Percentiles rank a stretch among this genome's conserved stretches.
These are phyloP conservation scores for Oryzaephilus surinamensis DNA, from an alignment of 1,140 invertebrate species.

Conservation along the genomic window DNA sequence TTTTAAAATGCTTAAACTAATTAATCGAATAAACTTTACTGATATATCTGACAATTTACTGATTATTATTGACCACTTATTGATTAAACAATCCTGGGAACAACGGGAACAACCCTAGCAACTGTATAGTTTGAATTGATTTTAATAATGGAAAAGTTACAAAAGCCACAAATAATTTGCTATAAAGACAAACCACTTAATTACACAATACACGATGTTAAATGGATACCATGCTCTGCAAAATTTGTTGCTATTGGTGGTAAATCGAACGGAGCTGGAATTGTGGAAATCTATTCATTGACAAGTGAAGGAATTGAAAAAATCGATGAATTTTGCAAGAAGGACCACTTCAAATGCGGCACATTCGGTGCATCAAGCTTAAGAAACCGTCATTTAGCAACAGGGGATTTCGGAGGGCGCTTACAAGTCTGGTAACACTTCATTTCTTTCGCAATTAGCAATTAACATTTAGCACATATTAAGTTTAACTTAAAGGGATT, in stretches of 20 bases:
- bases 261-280: conserved; percentile 69
- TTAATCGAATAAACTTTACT: too few species aligned
- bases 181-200: conserved; percentile 75
- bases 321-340: conserved; percentile 63
- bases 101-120: too few species aligned
- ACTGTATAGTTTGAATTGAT: too few species aligned
- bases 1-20: too few species aligned
- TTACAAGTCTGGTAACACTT: conserved; percentile 64
- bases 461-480: not conserved
- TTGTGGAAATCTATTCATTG: conserved; percentile 81
- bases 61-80: too few species aligned
- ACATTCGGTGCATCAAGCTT: conserved; percentile 82
- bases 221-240: conserved; percentile 88
- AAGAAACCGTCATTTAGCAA: conserved; percentile 70
- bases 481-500: conserved; percentile 52
- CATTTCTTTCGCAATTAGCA: not conserved
- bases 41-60: too few species aligned
- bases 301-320: conserved; percentile 59
- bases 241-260: conserved; percentile 86
- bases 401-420: conserved; percentile 83
- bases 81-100: too few species aligned
- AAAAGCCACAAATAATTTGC: conserved; percentile 83
- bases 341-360: conserved; percentile 81
- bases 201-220: conserved; percentile 83
- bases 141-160: conserved; percentile 44